phyloP scores from a whole-genome alignment of 2,113 vertebrate species.

The Dissostichus mawsoni region DNA sequence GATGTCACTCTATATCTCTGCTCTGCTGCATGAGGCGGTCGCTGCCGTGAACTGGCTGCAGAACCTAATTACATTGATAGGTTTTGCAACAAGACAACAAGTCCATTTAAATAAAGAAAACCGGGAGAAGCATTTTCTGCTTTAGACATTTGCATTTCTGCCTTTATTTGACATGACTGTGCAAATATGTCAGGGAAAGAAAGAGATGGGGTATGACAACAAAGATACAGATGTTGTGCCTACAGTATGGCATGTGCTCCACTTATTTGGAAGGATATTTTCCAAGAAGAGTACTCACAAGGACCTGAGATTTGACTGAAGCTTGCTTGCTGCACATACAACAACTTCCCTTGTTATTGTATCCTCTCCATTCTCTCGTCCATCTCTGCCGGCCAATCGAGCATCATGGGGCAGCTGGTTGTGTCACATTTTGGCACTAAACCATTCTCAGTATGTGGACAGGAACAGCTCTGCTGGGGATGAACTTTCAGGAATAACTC shows the following conservation, averaged over 20 bases:
- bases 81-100: neutral
- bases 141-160: too few species aligned
- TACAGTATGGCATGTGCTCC: too few species aligned
- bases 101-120: neutral
- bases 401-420: neutral
- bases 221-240: too few species aligned
- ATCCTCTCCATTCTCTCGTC: neutral
- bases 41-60: neutral
- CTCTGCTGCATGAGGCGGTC: constrained; percentile 1
- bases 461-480: constrained; percentile 23
- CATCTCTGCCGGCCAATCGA: neutral
- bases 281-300: neutral
- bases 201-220: too few species aligned
- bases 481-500: constrained; percentile 22
- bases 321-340: neutral
- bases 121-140: neutral
- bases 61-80: neutral
- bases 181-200: too few species aligned
- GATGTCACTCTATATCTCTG: constrained; percentile 23
- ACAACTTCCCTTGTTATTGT: neutral
- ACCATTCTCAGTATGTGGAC: constrained; percentile 1
- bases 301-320: neutral
- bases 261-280: too few species aligned
- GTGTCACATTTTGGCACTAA: constrained; percentile 17
- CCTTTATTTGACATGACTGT: too few species aligned